Evolutionary conservation across 1,140 invertebrate genomes (phyloP), one percentile per base, ranked within the genome.

Genomic region (Catajapyx aquilonaris): DNA sequence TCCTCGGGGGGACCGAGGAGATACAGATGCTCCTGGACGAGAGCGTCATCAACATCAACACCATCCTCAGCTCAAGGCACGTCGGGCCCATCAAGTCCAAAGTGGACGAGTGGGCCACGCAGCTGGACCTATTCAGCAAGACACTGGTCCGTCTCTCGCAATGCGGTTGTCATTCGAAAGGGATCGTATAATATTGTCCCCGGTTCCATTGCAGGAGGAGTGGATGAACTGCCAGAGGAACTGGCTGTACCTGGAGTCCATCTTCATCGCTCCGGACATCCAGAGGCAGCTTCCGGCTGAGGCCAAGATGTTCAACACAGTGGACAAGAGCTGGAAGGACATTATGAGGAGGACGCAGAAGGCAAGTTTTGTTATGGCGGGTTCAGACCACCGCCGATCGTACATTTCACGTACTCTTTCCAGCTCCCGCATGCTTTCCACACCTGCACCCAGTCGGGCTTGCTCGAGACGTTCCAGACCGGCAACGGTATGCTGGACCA

Each of bases 191-290:
- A 37, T 30, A 19, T 31, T 21, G 10, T 31, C 34, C 17, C 17
- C 22, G 25, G 34, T n/a, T 23, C 43, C 25, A 32, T 43, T 57
- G 25, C 47, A 76, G 80, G 81, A 86, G 52, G 76, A 77, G 51
- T 87, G 83, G 83, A 66, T 71, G 47, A 65, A 64, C 22, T 84
- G 80, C 46, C 81, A 87, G 51, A 71, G 75, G 45, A 78, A 76
- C 31, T 88, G 81, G 81, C 61, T 86, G 3, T 86, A 88, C 47
- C 55, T 87, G 31, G 79, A 87, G 52, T 76, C 81, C 4, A 86
- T 88, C 46, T 88, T 88, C 52, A 73, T 73, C n/a, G 80, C 81
- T 1, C 77, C 83, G 1, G 81, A 86, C 48, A 87, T 88, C 43
- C 81, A 86, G 48, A 60, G 81, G 17, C 83, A 88, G 52, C 50